phyloP scores from a whole-genome alignment of 1,140 invertebrate genomes.

The Hylaeus anthracinus region DNA sequence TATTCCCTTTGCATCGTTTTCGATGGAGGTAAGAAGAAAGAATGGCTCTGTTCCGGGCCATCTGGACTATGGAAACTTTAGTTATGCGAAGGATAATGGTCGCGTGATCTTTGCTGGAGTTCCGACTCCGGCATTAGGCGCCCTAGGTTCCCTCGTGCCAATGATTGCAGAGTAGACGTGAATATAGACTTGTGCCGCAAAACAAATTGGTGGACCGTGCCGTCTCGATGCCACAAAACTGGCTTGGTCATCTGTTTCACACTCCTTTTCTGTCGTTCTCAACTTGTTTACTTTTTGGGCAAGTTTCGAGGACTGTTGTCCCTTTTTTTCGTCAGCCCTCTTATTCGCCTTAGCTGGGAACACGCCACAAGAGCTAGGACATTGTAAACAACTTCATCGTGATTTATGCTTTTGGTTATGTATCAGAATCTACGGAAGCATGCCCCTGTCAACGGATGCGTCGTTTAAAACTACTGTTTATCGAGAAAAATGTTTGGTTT shows the following conservation, averaged over 20 bases:
- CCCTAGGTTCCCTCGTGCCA: slow-evolving; percentile 57
- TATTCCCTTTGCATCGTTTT: neutral
- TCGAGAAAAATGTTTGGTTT: neutral
- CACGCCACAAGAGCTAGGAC: neutral
- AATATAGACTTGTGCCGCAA: slow-evolving; percentile 17
- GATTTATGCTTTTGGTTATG: neutral
- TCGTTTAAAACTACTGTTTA: neutral
- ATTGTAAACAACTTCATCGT: slow-evolving; percentile 23
- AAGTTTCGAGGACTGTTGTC: slow-evolving; percentile 7
- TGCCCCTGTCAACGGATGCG: neutral
- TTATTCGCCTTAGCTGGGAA: neutral
- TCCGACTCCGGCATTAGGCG: slow-evolving; percentile 25
- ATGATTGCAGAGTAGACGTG: slow-evolving; percentile 53
- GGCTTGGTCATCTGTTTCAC: slow-evolving; percentile 12
- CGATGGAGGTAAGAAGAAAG: slow-evolving; percentile 5
- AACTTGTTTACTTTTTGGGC: slow-evolving; percentile 16
- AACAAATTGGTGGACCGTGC: slow-evolving; percentile 23
- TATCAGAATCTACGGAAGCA: neutral
- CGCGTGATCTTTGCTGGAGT: slow-evolving; percentile 53
- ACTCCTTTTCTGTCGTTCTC: neutral
- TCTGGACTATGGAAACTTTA: slow-evolving; percentile 55
- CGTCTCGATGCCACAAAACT: slow-evolving; percentile 1
- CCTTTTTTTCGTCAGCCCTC: slow-evolving; percentile 8
- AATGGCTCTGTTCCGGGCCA: slow-evolving; percentile 35
- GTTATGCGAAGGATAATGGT: slow-evolving; percentile 59